A percentile compares a stretch with the other conserved stretches of the same genome.
These are phyloP conservation scores for Erannis defoliaria DNA, from an alignment of 2,888 invertebrate species.

Conservation along the genomic window DNA sequence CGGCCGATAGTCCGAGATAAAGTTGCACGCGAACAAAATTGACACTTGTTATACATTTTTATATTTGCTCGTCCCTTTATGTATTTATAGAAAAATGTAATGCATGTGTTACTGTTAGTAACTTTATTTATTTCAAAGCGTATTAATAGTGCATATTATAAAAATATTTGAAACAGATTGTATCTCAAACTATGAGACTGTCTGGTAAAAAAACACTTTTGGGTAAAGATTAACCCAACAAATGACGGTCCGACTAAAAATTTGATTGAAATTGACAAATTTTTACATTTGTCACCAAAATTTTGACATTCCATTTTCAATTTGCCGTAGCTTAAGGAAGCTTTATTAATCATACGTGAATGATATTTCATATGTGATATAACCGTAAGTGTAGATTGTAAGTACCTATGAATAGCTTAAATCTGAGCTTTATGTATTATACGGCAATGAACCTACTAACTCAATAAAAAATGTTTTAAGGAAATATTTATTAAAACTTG, in stretches of 20 bases:
- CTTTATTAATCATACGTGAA: conserved; percentile 74
- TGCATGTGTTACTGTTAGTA: conserved; percentile 60
- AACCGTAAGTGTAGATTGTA: conserved; percentile 72
- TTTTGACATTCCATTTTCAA: conserved; percentile 61
- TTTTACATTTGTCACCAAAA: conserved; percentile 30
- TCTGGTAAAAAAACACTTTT: conserved; percentile 5
- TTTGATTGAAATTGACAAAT: conserved; percentile 47
- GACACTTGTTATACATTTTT: conserved; percentile 65
- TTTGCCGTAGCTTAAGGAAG: conserved; percentile 66
- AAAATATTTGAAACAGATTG: conserved; percentile 48
- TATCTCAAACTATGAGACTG: conserved; percentile 63
- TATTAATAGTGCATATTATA: conserved; percentile 24
- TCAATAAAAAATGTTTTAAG: conserved; percentile 61
- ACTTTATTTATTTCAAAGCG: conserved; percentile 45
- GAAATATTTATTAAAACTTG: conserved; percentile 73
- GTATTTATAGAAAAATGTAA: conserved; percentile 55
- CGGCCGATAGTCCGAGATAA: conserved; percentile 74
- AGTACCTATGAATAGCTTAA: conserved; percentile 63
- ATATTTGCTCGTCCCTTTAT: conserved; percentile 51
- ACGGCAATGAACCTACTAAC: conserved; percentile 62
- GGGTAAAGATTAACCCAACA: conserved; percentile 10
- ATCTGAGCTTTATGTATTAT: conserved; percentile 60
- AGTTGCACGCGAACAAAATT: conserved; percentile 67
- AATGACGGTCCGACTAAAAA: conserved; percentile 21
- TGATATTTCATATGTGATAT: conserved; percentile 85